Percentiles rank a stretch among this genome's conserved stretches.
phyloP scores from a whole-genome alignment of 1,140 invertebrate species.

The Lepidotrigona ventralis region DNA sequence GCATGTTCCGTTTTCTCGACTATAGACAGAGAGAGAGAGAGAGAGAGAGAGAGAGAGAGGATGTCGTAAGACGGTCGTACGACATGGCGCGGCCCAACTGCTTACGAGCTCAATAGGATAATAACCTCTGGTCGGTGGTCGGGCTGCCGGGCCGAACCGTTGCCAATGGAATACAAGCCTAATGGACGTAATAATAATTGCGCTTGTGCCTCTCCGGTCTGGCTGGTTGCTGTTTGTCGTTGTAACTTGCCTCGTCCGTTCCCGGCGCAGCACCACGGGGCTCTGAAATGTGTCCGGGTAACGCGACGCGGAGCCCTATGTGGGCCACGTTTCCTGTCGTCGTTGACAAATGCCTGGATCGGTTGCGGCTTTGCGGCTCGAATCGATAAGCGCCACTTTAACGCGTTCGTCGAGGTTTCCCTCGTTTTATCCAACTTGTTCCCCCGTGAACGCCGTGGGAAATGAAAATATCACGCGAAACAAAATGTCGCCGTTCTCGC shows the following conservation, averaged over 20 bases:
- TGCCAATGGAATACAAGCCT: constrained; percentile 67
- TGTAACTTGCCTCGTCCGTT: not conserved
- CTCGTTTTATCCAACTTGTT: constrained; percentile 12
- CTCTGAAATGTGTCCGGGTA: constrained; percentile 18
- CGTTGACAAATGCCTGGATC: constrained; percentile 51
- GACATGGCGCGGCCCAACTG: constrained; percentile 61
- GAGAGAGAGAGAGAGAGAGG: constrained; percentile 32
- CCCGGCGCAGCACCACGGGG: not conserved
- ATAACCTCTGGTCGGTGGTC: constrained; percentile 64
- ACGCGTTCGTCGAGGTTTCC: constrained; percentile 29
- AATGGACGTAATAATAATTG: constrained; percentile 74
- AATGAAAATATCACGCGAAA: constrained; percentile 16
- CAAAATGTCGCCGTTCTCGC: not conserved
- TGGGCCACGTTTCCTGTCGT: constrained; percentile 52
- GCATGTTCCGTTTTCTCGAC: constrained; percentile 26
- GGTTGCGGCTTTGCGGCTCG: constrained; percentile 44
- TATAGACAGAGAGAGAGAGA: not conserved
- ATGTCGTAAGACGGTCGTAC: constrained; percentile 69
- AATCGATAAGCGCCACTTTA: constrained; percentile 42
- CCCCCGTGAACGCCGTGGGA: not conserved
- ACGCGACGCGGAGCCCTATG: constrained; percentile 32
- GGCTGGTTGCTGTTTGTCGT: constrained; percentile 1
- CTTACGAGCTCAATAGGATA: constrained; percentile 78
- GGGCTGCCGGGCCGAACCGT: constrained; percentile 49
- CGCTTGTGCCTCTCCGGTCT: constrained; percentile 55